Base-by-base conservation (phyloP, 2,797 vertebrate species). In the Cyclura pinguis region DNA sequence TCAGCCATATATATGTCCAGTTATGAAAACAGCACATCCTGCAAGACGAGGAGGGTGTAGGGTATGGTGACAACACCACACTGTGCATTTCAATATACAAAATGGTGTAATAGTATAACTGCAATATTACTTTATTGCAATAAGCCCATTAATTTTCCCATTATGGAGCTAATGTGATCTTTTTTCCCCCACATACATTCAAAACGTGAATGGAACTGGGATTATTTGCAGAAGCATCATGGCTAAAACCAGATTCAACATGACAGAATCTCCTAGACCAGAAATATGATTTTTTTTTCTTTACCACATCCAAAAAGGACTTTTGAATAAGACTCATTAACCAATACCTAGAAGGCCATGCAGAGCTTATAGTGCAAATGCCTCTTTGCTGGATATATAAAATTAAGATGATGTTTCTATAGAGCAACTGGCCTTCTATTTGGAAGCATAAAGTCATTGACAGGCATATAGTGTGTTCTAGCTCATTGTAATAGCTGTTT, bases 401-500 rank as follows among this genome's bases (percentile, higher is more conserved):
- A 6, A 7, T 93, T 29, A 91, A 92, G 42, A 22, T 22, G 42
- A 10, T 0, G 32, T 24, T 82, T 94, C 90, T 93, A 84, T 86
- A 91, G 1, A 42, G 29, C 0, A 88, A 92, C 83, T 84, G 90
- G 0, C 0, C 35, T 92, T 88, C 88, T 86, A 88, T 38, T 6
- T 87, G 72, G 12, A 35, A 86, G 52, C 67, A 27, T 90, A 24
- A 24, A 93, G 88, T 10, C n/a, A 85, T 9, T 57, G 84, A 84
- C 80, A 94, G 57, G 2, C 57, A 73, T 90, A 91, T 76, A 12
- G 22, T 91, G 5, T 42, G 22, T 91, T 93, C 72, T 20, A 29
- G 92, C 91, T 85, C 91, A 89, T 77, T 91, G 69, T 6, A 91
- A 91, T 84, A 90, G 80, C 52, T 92, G 14, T 88, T 95, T 94